phyloP scores from a whole-genome alignment of 2,113 vertebrate genomes.

The Lanius ludovicianus region DNA sequence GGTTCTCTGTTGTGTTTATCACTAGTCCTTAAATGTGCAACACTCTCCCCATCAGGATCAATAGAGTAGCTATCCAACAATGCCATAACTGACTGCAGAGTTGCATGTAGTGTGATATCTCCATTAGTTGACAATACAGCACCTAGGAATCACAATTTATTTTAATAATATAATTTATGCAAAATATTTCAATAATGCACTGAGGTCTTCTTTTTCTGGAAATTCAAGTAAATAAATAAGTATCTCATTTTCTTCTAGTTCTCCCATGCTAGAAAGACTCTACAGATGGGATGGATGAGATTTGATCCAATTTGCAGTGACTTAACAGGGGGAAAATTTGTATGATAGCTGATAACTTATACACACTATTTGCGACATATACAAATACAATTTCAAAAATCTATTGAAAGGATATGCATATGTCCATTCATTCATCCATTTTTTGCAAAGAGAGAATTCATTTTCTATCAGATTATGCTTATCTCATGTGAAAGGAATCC shows the following conservation, averaged over 20 bases:
- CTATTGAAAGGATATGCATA: neutral
- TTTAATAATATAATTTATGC: neutral
- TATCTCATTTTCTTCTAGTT: neutral
- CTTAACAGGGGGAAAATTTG: neutral
- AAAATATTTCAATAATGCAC: neutral
- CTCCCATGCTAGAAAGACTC: neutral
- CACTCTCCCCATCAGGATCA: neutral
- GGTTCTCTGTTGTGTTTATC: neutral
- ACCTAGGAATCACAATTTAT: neutral
- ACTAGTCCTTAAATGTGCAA: neutral
- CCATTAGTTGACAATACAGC: neutral
- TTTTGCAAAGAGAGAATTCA: neutral
- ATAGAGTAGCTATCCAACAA: neutral
- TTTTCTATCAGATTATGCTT: constrained; percentile 2
- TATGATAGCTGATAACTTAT: neutral
- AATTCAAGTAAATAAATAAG: neutral
- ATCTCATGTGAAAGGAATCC: neutral
- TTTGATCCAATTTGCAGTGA: neutral
- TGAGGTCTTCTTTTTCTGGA: neutral
- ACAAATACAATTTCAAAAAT: neutral
- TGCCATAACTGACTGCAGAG: neutral
- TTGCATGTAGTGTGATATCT: neutral
- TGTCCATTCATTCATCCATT: neutral
- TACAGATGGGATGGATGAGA: neutral
- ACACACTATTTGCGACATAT: neutral